Evolutionary conservation across 2,113 vertebrate species (phyloP), one percentile per base, ranked within the genome.

Genomic region (Alethe diademata): DNA sequence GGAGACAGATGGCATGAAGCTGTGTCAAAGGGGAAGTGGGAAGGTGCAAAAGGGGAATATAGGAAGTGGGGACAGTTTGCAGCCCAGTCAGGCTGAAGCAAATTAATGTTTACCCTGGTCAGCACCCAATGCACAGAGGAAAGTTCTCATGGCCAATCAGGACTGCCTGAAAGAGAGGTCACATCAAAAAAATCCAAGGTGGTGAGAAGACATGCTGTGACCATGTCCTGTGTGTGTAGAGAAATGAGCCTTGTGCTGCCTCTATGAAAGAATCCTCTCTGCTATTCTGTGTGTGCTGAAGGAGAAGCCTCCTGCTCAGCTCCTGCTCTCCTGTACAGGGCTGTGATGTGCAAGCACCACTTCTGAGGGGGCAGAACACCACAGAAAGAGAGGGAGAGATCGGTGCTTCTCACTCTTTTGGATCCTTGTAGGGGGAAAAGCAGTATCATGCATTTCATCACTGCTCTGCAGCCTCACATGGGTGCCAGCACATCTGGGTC

Each of bases 1-100:
- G 40, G 74, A 87, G 64, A 53, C 90, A 93, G 47, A 73, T 87
- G 85, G 40, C 53, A 15, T 3, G 10, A 74, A 71, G 58, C 67
- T 92, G 67, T 83, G 67, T 65, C 26, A 93, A 83, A 64, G 57
- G 48, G 92, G 93, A 97, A 97, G 93, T 96, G 83, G 67, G 58
- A 93, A 92, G 36, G 35, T 0, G 1, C 48, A 84, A 83, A 96
- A 96, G 51, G 35, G 81, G 69, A 93, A 94, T 94, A 67, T 8
- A 70, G 47, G 64, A 74, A 82, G 69, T 3, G 2, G 22, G 47
- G 24, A 47, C 14, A 60, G 36, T 80, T 38, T 74, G 60, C 58
- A 90, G 78, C 65, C 35, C 40, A 48, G 40, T 26, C 19, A 82
- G 71, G 62, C 38, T 81, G 69, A 78, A 93, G 4, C 12, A 53